Percentiles rank a stretch among this genome's conserved stretches.
These are phyloP conservation scores for Takifugu bimaculatus DNA, from an alignment of 2,113 vertebrate species.

Conservation along the genomic window DNA sequence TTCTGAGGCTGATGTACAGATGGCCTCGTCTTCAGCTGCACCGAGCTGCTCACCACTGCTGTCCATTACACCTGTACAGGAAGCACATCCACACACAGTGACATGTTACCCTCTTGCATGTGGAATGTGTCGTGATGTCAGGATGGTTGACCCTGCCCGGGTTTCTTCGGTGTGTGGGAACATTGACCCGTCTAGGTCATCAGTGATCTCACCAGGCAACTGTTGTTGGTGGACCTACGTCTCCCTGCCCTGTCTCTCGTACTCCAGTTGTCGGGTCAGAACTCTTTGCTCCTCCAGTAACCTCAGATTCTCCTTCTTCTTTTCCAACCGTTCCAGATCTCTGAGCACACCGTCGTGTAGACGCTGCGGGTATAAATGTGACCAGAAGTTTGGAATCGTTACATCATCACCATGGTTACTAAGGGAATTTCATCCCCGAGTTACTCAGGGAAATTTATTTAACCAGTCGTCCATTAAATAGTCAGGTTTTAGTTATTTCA, in stretches of 20 bases:
- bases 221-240: not conserved
- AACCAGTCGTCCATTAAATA: too few relatives aligned
- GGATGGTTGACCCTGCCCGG: too few relatives aligned
- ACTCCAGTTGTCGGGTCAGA: conserved; percentile 80
- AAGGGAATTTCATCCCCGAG: too few relatives aligned
- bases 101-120: not conserved
- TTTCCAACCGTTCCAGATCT: conserved; percentile 84
- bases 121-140: too few relatives aligned
- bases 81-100: not conserved
- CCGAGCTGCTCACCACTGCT: conserved; percentile 77
- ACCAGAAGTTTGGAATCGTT: not conserved
- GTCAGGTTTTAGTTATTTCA: too few relatives aligned
- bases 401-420: too few relatives aligned
- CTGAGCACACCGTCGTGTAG: conserved; percentile 84
- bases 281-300: conserved; percentile 83
- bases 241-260: conserved; percentile 67
- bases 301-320: conserved; percentile 84
- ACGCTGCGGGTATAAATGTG: conserved; percentile 71
- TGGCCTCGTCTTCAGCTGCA: conserved; percentile 81
- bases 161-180: not conserved
- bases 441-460: too few relatives aligned
- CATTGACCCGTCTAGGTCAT: too few relatives aligned
- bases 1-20: conserved; percentile 85
- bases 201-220: too few relatives aligned
- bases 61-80: conserved; percentile 76